Evolutionary conservation across 2,113 vertebrate genomes (phyloP), one percentile per base, ranked within the genome.

Genomic region (Mormoops blainvillei): DNA sequence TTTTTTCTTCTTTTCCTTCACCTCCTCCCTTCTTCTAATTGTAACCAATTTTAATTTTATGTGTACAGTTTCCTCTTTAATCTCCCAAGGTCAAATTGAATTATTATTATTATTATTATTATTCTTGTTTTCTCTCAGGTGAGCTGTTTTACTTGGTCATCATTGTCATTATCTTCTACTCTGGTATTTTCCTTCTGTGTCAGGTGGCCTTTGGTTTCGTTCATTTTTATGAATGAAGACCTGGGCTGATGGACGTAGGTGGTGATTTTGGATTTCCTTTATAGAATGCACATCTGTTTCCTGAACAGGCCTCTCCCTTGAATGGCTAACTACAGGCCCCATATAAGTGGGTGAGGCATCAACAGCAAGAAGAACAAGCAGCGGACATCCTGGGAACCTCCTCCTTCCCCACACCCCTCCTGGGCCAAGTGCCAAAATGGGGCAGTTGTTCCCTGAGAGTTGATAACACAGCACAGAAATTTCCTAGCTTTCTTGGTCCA

Each of bases 201-300:
- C 1, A 9, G 87, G 67, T n/a, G 76, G 95, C 93, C 48, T 50
- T 86, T 6, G n/a, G 26, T 33, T 41, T 20, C 2, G 63, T 31
- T 50, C 2, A 5, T 85, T 97, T 97, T 96, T 96, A 90, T 97
- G 97, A 97, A 97, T 97, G 97, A 89, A 87, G 70, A 70, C n/a
- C 71, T 1, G 28, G 71, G 93, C 58, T 76, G 82, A 61, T 77
- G 63, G 54, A 36, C 16, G 20, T 22, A 11, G 61, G 82, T 2
- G n/a, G 86, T 24, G n/a, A 50, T 3, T 74, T 70, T 16, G 74
- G 76, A 70, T 20, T 97, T 92, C 81, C 94, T 94, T 77, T 58
- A 65, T 77, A 41, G 70, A 1, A n/a, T 10, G 73, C 90, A 76
- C 93, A 90, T 87, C 96, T 97, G 96, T 91, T 96, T 96, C 94